Evolutionary conservation across 2,888 invertebrate species (phyloP).

Genomic region (Pecten maximus): DNA sequence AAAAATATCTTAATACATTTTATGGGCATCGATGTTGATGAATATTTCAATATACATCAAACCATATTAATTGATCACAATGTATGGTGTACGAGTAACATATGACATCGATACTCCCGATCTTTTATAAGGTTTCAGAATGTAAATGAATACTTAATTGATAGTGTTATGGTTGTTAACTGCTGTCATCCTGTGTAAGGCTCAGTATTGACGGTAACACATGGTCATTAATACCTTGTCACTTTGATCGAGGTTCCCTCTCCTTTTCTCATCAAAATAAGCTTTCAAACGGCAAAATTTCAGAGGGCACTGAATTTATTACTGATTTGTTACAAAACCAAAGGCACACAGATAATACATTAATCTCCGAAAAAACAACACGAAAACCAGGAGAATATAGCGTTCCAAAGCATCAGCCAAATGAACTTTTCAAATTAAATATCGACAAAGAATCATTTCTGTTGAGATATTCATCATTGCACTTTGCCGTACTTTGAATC

Average conservation of each 20-base stretch:
- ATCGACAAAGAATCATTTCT: background rate
- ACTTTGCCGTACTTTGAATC: background rate
- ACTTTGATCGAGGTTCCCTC: background rate
- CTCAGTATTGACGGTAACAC: no score
- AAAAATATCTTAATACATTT: no score
- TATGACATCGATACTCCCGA: no score
- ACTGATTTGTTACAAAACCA: conserved; percentile 20
- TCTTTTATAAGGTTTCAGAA: no score
- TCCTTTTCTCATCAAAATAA: background rate
- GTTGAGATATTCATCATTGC: background rate
- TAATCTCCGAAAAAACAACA: conserved; percentile 17
- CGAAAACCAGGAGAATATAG: conserved; percentile 4
- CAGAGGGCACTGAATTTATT: conserved; percentile 11
- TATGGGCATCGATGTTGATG: no score
- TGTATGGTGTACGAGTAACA: no score
- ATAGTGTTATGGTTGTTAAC: no score
- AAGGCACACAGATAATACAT: background rate
- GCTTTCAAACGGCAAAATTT: background rate
- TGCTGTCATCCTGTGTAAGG: no score
- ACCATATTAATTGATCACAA: no score
- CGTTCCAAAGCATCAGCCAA: background rate
- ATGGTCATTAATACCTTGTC: background rate
- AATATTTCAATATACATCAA: no score
- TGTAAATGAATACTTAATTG: no score
- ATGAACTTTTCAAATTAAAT: conserved; percentile 29